Percentiles rank a stretch among this genome's conserved stretches.
Evolutionary conservation across 2,888 invertebrate genomes (phyloP).

Genomic region (Ametastegia equiseti): DNA sequence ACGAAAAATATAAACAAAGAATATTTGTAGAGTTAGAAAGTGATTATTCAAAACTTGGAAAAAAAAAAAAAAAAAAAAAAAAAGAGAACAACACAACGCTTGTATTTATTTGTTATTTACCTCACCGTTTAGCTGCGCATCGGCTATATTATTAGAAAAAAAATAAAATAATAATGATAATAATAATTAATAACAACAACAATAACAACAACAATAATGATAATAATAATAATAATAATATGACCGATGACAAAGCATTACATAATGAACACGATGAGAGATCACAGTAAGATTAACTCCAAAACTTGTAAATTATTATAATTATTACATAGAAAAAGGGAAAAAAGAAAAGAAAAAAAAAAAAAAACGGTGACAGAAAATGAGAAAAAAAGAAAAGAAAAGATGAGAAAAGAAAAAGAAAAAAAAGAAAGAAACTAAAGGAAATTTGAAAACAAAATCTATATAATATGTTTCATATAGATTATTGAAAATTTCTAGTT

Average conservation of each 20-base stretch:
- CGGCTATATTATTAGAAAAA: too few relatives aligned
- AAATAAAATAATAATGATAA: too few relatives aligned
- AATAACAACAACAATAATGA: background rate
- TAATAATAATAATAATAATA: too few relatives aligned
- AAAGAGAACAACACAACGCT: too few relatives aligned
- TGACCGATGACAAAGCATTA: conserved; percentile 7
- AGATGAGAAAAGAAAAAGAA: background rate
- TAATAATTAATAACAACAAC: too few relatives aligned
- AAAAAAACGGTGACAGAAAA: conserved; percentile 36
- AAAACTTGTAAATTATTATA: conserved; percentile 72
- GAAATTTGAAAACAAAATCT: too few relatives aligned
- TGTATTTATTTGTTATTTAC: too few relatives aligned
- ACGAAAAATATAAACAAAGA: too few relatives aligned
- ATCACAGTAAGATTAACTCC: conserved; percentile 72
- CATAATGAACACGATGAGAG: conserved; percentile 59
- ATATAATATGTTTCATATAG: background rate
- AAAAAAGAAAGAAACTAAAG: background rate
- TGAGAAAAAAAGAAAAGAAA: background rate
- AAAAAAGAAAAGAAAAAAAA: background rate
- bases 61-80: too few relatives aligned
- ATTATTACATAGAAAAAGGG: conserved; percentile 57
- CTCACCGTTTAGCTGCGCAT: too few relatives aligned
- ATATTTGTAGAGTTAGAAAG: too few relatives aligned
- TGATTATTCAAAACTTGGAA: too few relatives aligned
- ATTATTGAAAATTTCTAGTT: background rate